phyloP scores from a whole-genome alignment of 2,888 invertebrate species.

The Aleiodes testaceus region DNA sequence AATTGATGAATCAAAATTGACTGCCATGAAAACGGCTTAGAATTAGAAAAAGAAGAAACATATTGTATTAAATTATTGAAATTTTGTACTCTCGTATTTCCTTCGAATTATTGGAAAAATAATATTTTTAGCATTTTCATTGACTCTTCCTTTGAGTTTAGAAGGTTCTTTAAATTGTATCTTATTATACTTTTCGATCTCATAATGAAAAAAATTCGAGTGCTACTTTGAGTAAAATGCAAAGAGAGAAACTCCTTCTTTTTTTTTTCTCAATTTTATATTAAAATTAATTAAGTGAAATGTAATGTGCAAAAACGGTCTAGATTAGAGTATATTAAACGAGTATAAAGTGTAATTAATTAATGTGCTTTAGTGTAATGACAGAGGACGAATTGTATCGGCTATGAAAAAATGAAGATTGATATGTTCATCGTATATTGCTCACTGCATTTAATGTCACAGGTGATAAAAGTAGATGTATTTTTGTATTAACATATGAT shows the following conservation, averaged over 20 bases:
- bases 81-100: not conserved
- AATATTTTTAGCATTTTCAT: no score
- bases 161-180: no score
- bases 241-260: constrained; percentile 62
- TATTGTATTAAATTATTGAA: constrained; percentile 26
- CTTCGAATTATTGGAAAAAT: no score
- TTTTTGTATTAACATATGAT: constrained; percentile 6
- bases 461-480: constrained; percentile 32
- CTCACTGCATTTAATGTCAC: constrained; percentile 30
- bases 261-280: constrained; percentile 65
- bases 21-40: constrained; percentile 24
- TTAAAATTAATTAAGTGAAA: constrained; percentile 46
- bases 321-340: constrained; percentile 38
- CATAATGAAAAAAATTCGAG: no score
- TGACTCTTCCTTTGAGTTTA: no score
- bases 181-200: no score
- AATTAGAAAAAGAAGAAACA: not conserved
- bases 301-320: constrained; percentile 41
- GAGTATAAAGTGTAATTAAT: not conserved
- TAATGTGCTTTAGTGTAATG: constrained; percentile 21
- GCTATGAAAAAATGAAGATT: constrained; percentile 11
- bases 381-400: constrained; percentile 26
- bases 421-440: not conserved
- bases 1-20: not conserved
- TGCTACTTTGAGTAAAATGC: no score